Conservation (phyloP, 1,140 invertebrate genomes). For the Saccostrea cuccullata region DNA sequence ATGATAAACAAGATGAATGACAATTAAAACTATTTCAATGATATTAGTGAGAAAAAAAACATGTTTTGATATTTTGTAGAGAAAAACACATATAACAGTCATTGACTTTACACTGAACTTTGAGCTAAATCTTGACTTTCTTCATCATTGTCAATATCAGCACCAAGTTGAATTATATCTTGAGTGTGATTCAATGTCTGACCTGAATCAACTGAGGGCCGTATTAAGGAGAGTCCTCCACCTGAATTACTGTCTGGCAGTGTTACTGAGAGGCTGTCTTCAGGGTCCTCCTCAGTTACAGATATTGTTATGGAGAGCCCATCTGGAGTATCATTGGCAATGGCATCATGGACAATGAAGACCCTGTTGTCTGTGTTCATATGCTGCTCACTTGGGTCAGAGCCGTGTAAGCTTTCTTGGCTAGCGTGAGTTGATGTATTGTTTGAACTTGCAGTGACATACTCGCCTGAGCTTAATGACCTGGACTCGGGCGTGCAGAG, state of each 20-base stretch:
- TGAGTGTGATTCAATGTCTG: neutral
- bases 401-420: neutral
- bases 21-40: neutral
- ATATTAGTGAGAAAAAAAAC: neutral
- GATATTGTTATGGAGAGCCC: neutral
- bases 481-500: conserved; percentile 14
- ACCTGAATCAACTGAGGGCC: neutral
- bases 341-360: neutral
- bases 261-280: neutral
- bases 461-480: conserved; percentile 29
- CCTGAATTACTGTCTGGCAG: too few relatives aligned
- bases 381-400: neutral
- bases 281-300: neutral
- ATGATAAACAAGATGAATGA: neutral
- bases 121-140: conserved; percentile 10
- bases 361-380: neutral
- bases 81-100: neutral
- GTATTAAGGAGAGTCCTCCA: too few relatives aligned
- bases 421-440: neutral
- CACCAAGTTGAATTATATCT: neutral
- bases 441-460: conserved; percentile 24
- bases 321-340: neutral
- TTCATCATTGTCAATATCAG: neutral
- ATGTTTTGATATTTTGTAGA: conserved; percentile 9
- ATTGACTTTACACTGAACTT: conserved; percentile 11